Evolutionary conservation across 37 sponge, comb jelly and placozoan genomes (phyloP).

Genomic region (Haliclona indistincta): DNA sequence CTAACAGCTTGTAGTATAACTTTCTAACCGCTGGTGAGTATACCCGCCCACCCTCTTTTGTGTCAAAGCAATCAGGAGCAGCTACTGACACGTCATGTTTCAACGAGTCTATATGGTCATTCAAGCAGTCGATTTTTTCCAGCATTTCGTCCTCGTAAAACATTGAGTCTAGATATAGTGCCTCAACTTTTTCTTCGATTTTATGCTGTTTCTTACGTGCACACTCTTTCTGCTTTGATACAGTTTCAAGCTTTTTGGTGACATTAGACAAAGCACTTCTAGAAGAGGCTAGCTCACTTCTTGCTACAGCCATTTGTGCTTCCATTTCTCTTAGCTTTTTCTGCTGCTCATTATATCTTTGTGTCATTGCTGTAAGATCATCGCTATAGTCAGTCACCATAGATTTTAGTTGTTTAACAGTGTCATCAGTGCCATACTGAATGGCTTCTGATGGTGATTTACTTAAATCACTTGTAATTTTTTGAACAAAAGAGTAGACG

Average conservation of each 20-base stretch:
- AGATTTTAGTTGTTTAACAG: conserved; percentile 10
- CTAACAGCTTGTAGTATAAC: conserved; percentile 25
- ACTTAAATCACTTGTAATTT: conserved; percentile 2
- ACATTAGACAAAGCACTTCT: conserved; percentile 16
- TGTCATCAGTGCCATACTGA: conserved; percentile 13
- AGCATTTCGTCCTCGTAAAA: conserved; percentile 27
- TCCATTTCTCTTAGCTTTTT: conserved; percentile 3
- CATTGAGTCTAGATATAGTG: conserved; percentile 3
- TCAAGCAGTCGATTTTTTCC: conserved; percentile 14
- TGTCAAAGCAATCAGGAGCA: not conserved
- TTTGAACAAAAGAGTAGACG: conserved; percentile 17
- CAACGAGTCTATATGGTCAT: conserved; percentile 4
- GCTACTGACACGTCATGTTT: conserved; percentile 12
- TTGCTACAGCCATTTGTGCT: conserved; percentile 11
- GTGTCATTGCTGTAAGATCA: conserved; percentile 13
- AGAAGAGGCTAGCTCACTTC: conserved; percentile 14
- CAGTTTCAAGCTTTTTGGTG: conserved; percentile 24
- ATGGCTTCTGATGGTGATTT: conserved; percentile 11
- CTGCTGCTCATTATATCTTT: conserved; percentile 5
- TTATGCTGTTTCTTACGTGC: conserved; percentile 16
- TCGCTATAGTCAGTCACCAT: conserved; percentile 5
- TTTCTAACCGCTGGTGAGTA: conserved; percentile 9
- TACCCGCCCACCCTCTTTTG: not conserved
- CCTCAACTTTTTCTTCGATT: conserved; percentile 23
- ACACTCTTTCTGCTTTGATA: conserved; percentile 10